Evolutionary conservation across 2,888 invertebrate genomes (phyloP).

Genomic region (Parnassius orleans): DNA sequence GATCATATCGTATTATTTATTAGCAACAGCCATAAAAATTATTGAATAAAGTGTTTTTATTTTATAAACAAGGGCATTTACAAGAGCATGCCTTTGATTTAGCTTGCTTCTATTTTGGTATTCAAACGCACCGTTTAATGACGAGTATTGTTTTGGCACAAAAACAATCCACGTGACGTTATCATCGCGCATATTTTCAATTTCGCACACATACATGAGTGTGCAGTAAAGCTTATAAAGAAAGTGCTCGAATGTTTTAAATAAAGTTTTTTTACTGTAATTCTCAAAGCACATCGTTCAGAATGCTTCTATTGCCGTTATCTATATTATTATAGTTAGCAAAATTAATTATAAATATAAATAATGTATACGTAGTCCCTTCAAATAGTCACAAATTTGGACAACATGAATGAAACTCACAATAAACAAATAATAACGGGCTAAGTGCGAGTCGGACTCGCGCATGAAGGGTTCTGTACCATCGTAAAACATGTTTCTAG

Average conservation of each 20-base stretch:
- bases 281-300: no score
- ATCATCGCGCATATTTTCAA: conserved; percentile 28
- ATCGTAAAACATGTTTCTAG: no score
- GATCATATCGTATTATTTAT: no score
- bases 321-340: no score
- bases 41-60: not conserved
- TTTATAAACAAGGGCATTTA: conserved; percentile 21
- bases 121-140: conserved; percentile 39
- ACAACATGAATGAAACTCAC: no score
- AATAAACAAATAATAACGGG: no score
- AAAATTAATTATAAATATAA: no score
- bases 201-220: conserved; percentile 7
- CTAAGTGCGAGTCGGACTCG: no score
- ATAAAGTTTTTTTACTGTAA: not conserved
- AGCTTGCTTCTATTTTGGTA: conserved; percentile 40
- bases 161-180: conserved; percentile 45
- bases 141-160: conserved; percentile 56
- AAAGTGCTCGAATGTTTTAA: conserved; percentile 17
- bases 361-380: no score
- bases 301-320: no score
- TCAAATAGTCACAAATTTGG: no score
- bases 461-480: no score
- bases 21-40: not conserved
- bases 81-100: conserved; percentile 34
- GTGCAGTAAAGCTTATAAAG: not conserved